Evolutionary conservation across 2,888 invertebrate species (phyloP).

Genomic region (Melikaiella ostensackeni): DNA sequence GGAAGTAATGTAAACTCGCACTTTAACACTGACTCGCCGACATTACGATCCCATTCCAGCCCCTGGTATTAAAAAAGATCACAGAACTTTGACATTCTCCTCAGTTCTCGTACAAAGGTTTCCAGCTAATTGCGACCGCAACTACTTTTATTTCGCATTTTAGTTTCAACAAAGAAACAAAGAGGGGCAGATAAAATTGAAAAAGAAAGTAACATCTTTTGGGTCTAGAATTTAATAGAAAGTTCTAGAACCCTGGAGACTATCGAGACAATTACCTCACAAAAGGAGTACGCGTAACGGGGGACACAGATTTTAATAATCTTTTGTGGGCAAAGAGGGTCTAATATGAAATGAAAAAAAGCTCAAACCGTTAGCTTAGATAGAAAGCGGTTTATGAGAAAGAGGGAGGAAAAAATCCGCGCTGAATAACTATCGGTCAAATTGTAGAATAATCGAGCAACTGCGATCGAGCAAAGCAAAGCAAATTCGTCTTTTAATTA

Average conservation of each 20-base stretch:
- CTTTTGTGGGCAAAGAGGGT: too few relatives aligned
- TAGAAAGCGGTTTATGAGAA: too few relatives aligned
- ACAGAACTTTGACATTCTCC: neutral
- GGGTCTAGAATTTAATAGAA: neutral
- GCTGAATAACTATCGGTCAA: too few relatives aligned
- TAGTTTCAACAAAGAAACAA: neutral
- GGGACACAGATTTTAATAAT: too few relatives aligned
- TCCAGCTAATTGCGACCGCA: neutral
- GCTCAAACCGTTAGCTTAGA: too few relatives aligned
- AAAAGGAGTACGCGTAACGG: too few relatives aligned
- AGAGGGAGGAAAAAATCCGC: too few relatives aligned
- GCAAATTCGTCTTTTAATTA: too few relatives aligned
- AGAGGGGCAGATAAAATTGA: neutral
- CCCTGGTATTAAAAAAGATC: slow-evolving; percentile 45
- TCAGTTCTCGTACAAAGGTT: neutral
- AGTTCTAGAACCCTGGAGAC: neutral
- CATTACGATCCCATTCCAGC: slow-evolving; percentile 43
- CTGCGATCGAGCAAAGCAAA: too few relatives aligned
- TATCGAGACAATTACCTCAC: neutral
- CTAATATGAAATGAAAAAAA: too few relatives aligned
- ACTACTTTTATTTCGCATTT: neutral
- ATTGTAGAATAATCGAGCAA: too few relatives aligned
- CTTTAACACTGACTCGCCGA: slow-evolving; percentile 49
- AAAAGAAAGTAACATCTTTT: neutral
- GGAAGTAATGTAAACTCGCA: slow-evolving; percentile 57